Conservation (phyloP, 1,140 invertebrate species). For the Procambarus clarkii region DNA sequence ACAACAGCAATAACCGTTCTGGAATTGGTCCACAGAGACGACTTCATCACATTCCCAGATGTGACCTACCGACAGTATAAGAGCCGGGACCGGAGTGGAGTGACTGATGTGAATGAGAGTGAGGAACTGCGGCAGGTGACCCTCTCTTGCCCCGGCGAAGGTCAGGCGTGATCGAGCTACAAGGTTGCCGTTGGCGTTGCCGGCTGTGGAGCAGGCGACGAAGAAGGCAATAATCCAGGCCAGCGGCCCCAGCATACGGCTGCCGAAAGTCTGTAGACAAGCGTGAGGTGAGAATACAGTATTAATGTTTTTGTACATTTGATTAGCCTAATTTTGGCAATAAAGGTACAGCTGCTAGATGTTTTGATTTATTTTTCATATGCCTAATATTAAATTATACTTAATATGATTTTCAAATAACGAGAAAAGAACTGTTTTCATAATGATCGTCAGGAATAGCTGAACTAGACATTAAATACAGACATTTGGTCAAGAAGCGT, state of each 20-base stretch:
- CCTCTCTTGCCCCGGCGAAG: not conserved
- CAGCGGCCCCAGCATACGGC: not conserved
- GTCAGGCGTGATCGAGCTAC: not conserved
- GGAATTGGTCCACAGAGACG: too few species aligned
- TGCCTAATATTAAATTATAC: too few species aligned
- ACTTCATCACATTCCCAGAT: not conserved
- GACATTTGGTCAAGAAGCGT: too few species aligned
- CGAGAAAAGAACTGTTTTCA: too few species aligned
- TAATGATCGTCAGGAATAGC: too few species aligned
- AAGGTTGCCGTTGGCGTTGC: not conserved
- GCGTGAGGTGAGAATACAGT: not conserved
- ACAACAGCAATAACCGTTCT: not conserved
- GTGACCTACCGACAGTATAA: not conserved
- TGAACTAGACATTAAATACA: too few species aligned
- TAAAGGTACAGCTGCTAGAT: too few species aligned
- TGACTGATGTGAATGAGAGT: not conserved
- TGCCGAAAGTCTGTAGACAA: not conserved
- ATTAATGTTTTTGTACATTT: too few species aligned
- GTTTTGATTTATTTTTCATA: too few species aligned
- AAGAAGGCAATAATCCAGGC: not conserved
- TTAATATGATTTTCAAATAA: too few species aligned
- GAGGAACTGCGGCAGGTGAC: not conserved
- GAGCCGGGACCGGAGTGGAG: not conserved
- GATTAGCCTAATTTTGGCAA: too few species aligned
- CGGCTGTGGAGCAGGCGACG: not conserved